Base-by-base conservation (phyloP, 2,113 vertebrate genomes). In the Dasypus novemcinctus region DNA sequence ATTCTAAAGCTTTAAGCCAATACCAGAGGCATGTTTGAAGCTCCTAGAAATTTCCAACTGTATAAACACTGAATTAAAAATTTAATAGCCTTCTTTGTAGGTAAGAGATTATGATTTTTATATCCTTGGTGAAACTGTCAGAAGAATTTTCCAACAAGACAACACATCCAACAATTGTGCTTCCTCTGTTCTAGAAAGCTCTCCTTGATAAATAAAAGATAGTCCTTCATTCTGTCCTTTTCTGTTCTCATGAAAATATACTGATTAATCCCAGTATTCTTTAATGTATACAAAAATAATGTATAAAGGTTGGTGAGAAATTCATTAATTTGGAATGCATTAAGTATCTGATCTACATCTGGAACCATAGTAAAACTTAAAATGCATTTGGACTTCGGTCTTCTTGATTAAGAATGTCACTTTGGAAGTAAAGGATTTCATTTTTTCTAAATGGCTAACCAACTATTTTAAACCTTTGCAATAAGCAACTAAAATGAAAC, bases 51-150 rank as follows among this genome's bases (percentile, higher is more conserved):
- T 94, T 63, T 94, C n/a, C 66, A 74, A 63, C 27, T 95, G 29
- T 64, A 57, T 78, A 68, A 66, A 78, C 20, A 49, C 31, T 75
- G 17, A 85, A 69, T 46, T 76, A 49, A 92, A 91, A 87, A 63
- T 72, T 10, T 59, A 31, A 81, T 31, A 85, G 25, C 46, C 57
- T 72, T 82, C 25, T 2, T 66, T 90, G n/a, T 86, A 91, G 82
- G 23, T 85, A 78, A 93, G 46, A 82, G 23, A 74, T 64, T 14
- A 94, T 33, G 17, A 46, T 54, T 97, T 95, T 85, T 68, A 69
- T 11, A 21, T 85, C 21, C 46, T 90, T 84, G 38, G 72, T 52
- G 12, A 88, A 94, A 57, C 27, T 41, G n/a, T 66, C 33, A 54
- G 27, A 59, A 93, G 63, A 79, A 78, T 92, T 96, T 94, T 81